Conservation (phyloP, 2,888 invertebrate species). For the Megamerina dolium region DNA sequence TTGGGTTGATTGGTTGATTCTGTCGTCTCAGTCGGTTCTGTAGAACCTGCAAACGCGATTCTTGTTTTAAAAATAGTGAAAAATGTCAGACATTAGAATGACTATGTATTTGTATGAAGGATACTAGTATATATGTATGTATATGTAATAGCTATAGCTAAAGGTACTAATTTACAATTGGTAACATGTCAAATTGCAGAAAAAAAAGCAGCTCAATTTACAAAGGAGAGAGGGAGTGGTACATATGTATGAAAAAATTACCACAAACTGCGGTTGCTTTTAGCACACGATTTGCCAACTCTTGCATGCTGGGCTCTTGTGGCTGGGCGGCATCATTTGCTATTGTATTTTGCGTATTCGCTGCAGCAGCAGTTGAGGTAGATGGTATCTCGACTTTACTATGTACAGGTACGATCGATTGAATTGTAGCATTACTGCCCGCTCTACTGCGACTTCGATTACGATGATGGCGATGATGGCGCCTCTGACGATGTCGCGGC, state of each 20-base stretch:
- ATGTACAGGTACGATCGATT: constrained; percentile 23
- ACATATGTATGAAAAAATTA: too few relatives aligned
- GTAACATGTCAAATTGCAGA: too few relatives aligned
- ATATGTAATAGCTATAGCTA: too few relatives aligned
- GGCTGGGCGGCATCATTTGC: constrained; percentile 3
- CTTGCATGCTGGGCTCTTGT: constrained; percentile 20
- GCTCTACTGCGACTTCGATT: constrained; percentile 29
- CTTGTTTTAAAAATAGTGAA: constrained; percentile 36
- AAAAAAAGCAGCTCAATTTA: neutral
- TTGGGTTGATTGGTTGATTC: constrained; percentile 17
- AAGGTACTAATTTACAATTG: too few relatives aligned
- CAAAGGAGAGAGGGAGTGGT: constrained; percentile 1
- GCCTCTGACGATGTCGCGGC: constrained; percentile 35
- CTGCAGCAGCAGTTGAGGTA: constrained; percentile 38
- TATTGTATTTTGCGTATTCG: neutral
- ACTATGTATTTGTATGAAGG: neutral
- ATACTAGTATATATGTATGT: too few relatives aligned
- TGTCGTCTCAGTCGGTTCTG: constrained; percentile 36
- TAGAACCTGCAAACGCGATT: constrained; percentile 48
- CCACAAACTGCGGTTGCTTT: constrained; percentile 43
- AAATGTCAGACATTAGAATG: constrained; percentile 11
- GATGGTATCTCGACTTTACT: constrained; percentile 37
- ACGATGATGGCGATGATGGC: constrained; percentile 28
- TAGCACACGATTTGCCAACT: constrained; percentile 34
- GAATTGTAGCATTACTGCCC: constrained; percentile 32